Evolutionary conservation across 2,888 invertebrate species (phyloP).

Genomic region (Harpagoxenus sublaevis): DNA sequence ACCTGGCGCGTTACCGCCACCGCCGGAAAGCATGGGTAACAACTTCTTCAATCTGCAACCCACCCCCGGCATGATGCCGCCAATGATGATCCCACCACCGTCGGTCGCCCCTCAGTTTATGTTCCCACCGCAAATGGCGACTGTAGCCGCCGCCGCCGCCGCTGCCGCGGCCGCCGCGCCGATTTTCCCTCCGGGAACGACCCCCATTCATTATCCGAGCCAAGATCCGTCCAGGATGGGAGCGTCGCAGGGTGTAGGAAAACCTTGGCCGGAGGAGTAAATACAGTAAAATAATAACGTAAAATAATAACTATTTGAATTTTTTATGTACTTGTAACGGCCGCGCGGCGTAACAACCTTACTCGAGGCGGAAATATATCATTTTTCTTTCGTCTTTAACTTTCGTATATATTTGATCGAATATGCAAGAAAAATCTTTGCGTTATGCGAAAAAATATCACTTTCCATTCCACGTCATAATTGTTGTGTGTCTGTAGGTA

Average conservation of each 20-base stretch:
- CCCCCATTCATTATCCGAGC: slow-evolving; percentile 96
- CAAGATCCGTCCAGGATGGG: slow-evolving; percentile 98
- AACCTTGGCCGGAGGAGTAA: slow-evolving; percentile 85
- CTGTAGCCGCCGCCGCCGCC: slow-evolving; percentile 82
- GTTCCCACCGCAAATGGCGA: slow-evolving; percentile 85
- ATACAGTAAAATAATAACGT: neutral
- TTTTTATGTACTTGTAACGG: neutral
- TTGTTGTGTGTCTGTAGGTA: slow-evolving; percentile 74
- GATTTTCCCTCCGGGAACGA: slow-evolving; percentile 87
- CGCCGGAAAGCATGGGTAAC: slow-evolving; percentile 89
- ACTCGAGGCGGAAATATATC: too few species aligned
- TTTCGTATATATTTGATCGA: too few species aligned
- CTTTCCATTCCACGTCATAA: neutral
- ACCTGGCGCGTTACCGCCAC: slow-evolving; percentile 90
- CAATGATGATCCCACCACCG: slow-evolving; percentile 86
- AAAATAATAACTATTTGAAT: too few species aligned
- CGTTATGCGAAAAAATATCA: too few species aligned
- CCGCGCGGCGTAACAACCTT: too few species aligned
- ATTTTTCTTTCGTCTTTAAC: too few species aligned
- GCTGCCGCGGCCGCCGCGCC: slow-evolving; percentile 86
- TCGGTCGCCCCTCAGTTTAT: slow-evolving; percentile 86
- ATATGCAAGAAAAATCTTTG: too few species aligned
- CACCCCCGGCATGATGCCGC: slow-evolving; percentile 82
- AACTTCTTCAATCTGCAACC: slow-evolving; percentile 91
- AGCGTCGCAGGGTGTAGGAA: slow-evolving; percentile 87